phyloP scores from a whole-genome alignment of 2,113 vertebrate species.

The Hassar affinis region DNA sequence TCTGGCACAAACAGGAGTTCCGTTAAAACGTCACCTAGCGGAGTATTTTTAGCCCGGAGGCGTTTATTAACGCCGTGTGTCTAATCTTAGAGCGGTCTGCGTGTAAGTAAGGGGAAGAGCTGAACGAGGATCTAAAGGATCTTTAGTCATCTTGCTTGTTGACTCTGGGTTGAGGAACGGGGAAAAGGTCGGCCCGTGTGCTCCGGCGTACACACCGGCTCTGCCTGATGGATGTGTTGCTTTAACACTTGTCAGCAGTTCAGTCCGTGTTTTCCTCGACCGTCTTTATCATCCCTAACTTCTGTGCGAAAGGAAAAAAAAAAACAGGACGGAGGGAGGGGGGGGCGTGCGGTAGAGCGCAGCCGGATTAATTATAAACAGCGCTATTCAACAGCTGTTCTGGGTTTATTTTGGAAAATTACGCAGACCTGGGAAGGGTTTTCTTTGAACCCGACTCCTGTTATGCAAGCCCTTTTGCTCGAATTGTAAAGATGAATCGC shows the following conservation, averaged over 20 bases:
- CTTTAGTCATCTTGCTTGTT: too few species aligned
- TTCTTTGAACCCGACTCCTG: slow-evolving; percentile 46
- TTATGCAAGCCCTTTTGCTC: slow-evolving; percentile 50
- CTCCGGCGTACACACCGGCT: not conserved
- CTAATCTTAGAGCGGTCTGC: not conserved
- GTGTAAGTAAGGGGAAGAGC: not conserved
- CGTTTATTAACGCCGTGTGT: too few species aligned
- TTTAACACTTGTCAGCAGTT: slow-evolving; percentile 38
- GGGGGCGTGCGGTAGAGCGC: not conserved
- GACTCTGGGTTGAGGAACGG: not conserved
- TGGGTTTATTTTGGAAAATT: slow-evolving; percentile 55
- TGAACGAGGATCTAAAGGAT: too few species aligned
- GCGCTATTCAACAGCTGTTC: slow-evolving; percentile 47
- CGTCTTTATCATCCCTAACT: slow-evolving; percentile 35
- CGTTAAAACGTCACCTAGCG: not conserved
- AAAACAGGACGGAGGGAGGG: not conserved
- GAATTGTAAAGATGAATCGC: slow-evolving; percentile 49
- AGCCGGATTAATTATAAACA: slow-evolving; percentile 47
- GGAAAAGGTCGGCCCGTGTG: not conserved
- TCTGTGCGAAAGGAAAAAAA: not conserved
- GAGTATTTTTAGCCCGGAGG: not conserved
- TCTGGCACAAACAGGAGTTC: not conserved
- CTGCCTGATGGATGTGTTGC: slow-evolving; percentile 1
- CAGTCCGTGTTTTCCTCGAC: slow-evolving; percentile 34
- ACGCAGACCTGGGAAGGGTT: slow-evolving; percentile 46